Evolutionary conservation across 2,797 vertebrate genomes (phyloP).

Genomic region (Toxotes lorentzi): DNA sequence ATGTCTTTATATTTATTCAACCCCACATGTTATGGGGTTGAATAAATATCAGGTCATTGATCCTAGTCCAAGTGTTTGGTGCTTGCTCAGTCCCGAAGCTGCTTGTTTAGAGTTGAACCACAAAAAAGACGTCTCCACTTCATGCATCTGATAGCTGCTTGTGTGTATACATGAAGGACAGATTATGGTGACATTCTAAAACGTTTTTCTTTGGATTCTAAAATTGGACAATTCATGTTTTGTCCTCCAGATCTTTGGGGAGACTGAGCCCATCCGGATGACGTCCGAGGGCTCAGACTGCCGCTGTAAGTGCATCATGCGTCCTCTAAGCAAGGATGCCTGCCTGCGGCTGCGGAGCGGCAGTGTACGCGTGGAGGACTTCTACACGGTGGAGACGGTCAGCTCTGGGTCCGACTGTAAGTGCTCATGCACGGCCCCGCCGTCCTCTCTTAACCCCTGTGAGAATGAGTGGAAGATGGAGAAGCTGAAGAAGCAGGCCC

Average conservation of each 20-base stretch:
- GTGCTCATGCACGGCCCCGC: conserved; percentile 95
- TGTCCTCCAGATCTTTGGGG: conserved; percentile 88
- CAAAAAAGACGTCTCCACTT: not conserved
- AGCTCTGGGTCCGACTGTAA: conserved; percentile 95
- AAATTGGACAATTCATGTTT: not conserved
- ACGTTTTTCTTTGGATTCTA: not conserved
- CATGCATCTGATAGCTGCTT: not conserved
- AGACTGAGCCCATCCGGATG: conserved; percentile 93
- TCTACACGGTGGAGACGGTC: conserved; percentile 97
- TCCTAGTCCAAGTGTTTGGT: not conserved
- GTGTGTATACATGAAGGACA: not conserved
- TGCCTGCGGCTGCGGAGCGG: conserved; percentile 90
- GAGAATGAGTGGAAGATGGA: conserved; percentile 99
- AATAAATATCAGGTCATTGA: conserved; percentile 2
- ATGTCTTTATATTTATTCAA: conserved; percentile 6
- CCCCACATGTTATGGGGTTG: not conserved
- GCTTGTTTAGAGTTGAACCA: not conserved
- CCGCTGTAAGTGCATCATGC: conserved; percentile 98
- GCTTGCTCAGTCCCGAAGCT: not conserved
- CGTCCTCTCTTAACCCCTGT: conserved; percentile 97
- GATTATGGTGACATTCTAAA: not conserved
- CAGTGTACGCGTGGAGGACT: conserved; percentile 90
- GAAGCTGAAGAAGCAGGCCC: conserved; percentile 96
- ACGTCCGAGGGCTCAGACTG: conserved; percentile 97
- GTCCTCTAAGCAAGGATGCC: conserved; percentile 93